These are phyloP conservation scores for Aramus guarauna DNA, from an alignment of 2,113 vertebrate genomes.

Conservation along the genomic window DNA sequence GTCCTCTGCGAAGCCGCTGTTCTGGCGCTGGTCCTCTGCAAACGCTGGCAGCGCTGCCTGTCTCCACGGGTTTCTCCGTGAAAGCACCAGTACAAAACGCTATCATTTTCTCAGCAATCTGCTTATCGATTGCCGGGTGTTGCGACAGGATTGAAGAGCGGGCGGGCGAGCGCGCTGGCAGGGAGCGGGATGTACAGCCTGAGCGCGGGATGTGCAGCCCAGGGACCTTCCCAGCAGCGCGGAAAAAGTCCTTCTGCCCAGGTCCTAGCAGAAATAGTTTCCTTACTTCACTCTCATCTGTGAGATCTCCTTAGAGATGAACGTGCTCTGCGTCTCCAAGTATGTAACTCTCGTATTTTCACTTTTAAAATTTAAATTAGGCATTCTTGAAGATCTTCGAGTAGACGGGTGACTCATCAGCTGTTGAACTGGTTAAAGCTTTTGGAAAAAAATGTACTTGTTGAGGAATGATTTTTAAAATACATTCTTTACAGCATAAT, in stretches of 20 bases:
- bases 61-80: fast-evolving
- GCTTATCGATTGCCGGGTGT: fast-evolving
- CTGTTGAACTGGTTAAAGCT: neutral
- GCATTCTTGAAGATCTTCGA: neutral
- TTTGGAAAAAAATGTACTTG: neutral
- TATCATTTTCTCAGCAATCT: fast-evolving
- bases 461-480: neutral
- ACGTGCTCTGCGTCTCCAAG: neutral
- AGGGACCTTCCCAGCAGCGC: fast-evolving
- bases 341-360: neutral
- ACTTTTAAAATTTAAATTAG: neutral
- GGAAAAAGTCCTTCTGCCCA: fast-evolving
- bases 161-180: fast-evolving
- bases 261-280: neutral
- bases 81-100: fast-evolving
- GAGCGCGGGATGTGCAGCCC: neutral
- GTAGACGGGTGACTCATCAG: neutral
- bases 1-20: neutral
- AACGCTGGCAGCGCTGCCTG: fast-evolving
- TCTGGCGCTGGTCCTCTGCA: neutral
- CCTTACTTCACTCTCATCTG: neutral
- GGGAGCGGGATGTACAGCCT: no score
- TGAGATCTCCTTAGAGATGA: neutral
- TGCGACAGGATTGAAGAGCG: fast-evolving
- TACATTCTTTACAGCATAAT: neutral